These are phyloP conservation scores for Heliconius congener DNA, from an alignment of 1,140 invertebrate genomes.

Conservation along the genomic window DNA sequence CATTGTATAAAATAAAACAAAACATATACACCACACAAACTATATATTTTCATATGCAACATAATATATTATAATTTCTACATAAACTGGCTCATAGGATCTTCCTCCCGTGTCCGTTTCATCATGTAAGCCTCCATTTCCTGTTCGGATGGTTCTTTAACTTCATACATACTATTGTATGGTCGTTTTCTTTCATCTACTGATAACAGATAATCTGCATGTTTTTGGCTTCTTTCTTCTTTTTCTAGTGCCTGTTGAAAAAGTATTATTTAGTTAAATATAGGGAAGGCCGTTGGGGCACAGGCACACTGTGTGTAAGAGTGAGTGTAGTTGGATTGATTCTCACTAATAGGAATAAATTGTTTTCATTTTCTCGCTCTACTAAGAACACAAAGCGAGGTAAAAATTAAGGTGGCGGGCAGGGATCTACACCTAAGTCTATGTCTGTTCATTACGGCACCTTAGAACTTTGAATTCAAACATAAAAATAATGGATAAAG, in stretches of 20 bases:
- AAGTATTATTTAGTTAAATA: not conserved
- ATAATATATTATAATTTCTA: slow-evolving; percentile 41
- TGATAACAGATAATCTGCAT: slow-evolving; percentile 85
- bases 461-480: too few relatives aligned
- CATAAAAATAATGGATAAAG: not conserved
- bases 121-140: slow-evolving; percentile 97
- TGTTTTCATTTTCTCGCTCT: too few relatives aligned
- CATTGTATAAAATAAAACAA: not conserved
- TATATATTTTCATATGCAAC: slow-evolving; percentile 14
- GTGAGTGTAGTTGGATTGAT: too few relatives aligned
- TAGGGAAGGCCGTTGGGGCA: not conserved
- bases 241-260: slow-evolving; percentile 83
- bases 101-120: slow-evolving; percentile 91
- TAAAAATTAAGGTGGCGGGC: too few relatives aligned
- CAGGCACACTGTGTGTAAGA: too few relatives aligned
- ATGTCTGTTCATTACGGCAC: too few relatives aligned
- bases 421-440: too few relatives aligned
- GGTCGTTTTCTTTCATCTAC: slow-evolving; percentile 94
- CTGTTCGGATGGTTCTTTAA: slow-evolving; percentile 92
- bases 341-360: too few relatives aligned
- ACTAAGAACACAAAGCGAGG: too few relatives aligned
- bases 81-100: slow-evolving; percentile 93
- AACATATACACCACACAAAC: not conserved
- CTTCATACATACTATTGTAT: slow-evolving; percentile 94
- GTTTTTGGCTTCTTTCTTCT: slow-evolving; percentile 84